Evolutionary conservation across 2,797 vertebrate genomes (phyloP).

Genomic region (Pangasius larnaudii): DNA sequence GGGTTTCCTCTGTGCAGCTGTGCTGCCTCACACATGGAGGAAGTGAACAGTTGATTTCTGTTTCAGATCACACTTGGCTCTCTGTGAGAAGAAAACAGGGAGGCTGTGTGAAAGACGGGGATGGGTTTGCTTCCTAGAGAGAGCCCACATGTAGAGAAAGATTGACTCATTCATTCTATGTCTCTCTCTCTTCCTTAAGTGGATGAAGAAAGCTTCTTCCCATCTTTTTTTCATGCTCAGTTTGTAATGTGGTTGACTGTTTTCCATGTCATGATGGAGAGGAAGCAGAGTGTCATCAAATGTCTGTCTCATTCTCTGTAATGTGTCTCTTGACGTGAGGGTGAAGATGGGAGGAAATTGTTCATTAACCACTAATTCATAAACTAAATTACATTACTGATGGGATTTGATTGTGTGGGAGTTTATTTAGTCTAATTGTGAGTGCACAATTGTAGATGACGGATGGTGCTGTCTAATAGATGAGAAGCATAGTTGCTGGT

Average conservation of each 20-base stretch:
- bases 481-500: background rate
- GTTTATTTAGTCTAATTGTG: conserved; percentile 29
- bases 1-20: conserved; percentile 12
- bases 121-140: conserved; percentile 53
- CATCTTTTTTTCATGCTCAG: conserved; percentile 32
- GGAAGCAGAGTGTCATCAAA: conserved; percentile 45
- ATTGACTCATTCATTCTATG: conserved; percentile 51
- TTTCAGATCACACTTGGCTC: conserved; percentile 43
- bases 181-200: conserved; percentile 26
- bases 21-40: conserved; percentile 39
- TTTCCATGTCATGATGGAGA: conserved; percentile 42
- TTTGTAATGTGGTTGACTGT: conserved; percentile 38
- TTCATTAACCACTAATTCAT: conserved; percentile 41
- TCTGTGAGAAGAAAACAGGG: conserved; percentile 37
- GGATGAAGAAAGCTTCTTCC: conserved; percentile 36
- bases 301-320: conserved; percentile 30
- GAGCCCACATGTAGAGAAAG: conserved; percentile 61
- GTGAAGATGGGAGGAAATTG: conserved; percentile 24
- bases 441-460: conserved; percentile 16
- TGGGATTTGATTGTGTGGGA: conserved; percentile 23
- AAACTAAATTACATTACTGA: conserved; percentile 30
- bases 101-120: conserved; percentile 33
- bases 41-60: conserved; percentile 40
- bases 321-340: conserved; percentile 41
- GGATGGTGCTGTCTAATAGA: conserved; percentile 4